A percentile compares a stretch with the other conserved stretches of the same genome.
These are phyloP conservation scores for Australoheros scitulus DNA, from an alignment of 2,113 vertebrate species.

Conservation along the genomic window DNA sequence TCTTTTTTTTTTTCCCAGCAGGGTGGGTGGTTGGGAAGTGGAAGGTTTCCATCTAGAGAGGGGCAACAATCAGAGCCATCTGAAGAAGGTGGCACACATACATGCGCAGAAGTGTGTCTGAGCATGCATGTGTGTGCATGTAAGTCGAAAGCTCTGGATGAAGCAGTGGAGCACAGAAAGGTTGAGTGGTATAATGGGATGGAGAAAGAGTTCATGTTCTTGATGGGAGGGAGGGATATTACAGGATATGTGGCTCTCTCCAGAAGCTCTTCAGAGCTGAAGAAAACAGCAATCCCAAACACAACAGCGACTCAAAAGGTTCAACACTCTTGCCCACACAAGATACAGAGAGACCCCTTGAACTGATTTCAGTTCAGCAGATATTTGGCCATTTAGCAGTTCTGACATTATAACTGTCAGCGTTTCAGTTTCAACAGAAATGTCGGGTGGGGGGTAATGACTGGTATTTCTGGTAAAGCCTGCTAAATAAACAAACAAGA, in stretches of 20 bases:
- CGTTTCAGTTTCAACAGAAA: not conserved
- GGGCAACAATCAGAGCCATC: conserved; percentile 20
- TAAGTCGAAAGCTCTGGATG: conserved; percentile 3
- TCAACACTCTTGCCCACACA: not conserved
- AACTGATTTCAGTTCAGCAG: conserved; percentile 3
- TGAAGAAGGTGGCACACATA: not conserved
- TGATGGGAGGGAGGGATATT: conserved; percentile 21
- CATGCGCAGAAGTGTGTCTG: not conserved
- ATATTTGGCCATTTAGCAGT: not conserved
- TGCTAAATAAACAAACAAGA: not conserved
- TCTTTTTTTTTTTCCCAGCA: not conserved
- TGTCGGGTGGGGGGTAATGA: not conserved
- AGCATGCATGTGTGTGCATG: not conserved
- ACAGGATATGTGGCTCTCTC: conserved; percentile 6
- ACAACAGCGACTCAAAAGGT: conserved; percentile 17
- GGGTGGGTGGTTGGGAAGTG: not conserved
- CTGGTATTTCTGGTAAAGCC: not conserved
- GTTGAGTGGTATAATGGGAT: conserved; percentile 44
- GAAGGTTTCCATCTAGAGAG: not conserved
- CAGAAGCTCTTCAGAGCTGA: conserved; percentile 16
- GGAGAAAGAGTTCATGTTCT: conserved; percentile 33
- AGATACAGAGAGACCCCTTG: not conserved
- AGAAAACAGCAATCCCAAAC: conserved; percentile 8
- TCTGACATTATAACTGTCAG: not conserved
- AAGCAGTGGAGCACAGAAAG: conserved; percentile 12